A percentile compares a stretch with the other conserved stretches of the same genome.
phyloP scores from a whole-genome alignment of 2,113 vertebrate species.

The Rhea pennata region DNA sequence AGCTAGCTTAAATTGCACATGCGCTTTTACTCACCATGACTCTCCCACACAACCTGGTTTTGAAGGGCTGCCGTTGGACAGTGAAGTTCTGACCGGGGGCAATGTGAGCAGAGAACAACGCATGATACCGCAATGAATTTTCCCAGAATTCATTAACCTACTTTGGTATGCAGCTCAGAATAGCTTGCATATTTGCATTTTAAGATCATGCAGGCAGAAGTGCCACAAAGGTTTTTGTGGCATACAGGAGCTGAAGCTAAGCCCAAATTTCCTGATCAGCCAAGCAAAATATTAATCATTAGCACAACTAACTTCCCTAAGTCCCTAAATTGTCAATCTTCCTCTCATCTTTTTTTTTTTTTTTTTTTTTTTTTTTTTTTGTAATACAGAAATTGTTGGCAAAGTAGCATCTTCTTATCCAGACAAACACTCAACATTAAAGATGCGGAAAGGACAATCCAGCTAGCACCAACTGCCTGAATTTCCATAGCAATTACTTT shows the following conservation, averaged over 20 bases:
- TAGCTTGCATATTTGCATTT: not conserved
- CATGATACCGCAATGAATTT: not conserved
- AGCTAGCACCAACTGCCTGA: not conserved
- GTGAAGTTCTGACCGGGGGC: not conserved
- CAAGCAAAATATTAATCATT: not conserved
- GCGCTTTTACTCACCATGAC: not conserved
- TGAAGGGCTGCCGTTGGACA: not conserved
- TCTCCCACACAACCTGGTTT: not conserved
- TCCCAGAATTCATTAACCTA: slow-evolving; percentile 28
- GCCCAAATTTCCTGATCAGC: not conserved
- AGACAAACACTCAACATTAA: not conserved
- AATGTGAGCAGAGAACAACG: not conserved
- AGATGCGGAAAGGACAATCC: not conserved
- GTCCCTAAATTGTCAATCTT: not conserved
- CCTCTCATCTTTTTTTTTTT: accelerated
- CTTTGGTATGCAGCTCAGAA: not conserved
- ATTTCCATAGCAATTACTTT: not conserved
- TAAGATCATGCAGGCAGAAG: not conserved
- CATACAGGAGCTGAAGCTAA: not conserved
- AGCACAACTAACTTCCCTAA: not conserved
- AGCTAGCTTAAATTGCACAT: not conserved
- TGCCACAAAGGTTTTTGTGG: not conserved
- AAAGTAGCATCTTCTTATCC: not conserved
- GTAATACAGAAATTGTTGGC: not conserved
- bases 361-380: not conserved